These are phyloP conservation scores for Anthrax anthrax DNA, from an alignment of 2,888 invertebrate species.

Conservation along the genomic window DNA sequence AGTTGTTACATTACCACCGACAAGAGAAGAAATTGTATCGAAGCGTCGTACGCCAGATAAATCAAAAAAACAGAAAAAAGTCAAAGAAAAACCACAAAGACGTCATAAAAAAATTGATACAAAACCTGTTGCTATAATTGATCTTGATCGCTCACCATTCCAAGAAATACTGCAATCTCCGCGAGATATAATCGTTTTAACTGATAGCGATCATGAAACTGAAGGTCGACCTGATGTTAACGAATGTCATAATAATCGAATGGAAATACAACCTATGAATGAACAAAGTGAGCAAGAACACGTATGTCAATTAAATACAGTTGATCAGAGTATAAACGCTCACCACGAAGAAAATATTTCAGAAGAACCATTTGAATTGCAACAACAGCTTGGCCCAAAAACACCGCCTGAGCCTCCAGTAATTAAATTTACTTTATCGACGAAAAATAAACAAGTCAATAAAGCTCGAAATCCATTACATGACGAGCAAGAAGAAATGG, in stretches of 20 bases:
- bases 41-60: conserved; percentile 15
- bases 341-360: conserved; percentile 13
- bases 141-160: conserved; percentile 72
- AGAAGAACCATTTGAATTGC: conserved; percentile 12
- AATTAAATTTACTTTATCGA: conserved; percentile 44
- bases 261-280: conserved; percentile 8
- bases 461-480: conserved; percentile 46
- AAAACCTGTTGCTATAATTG: conserved; percentile 70
- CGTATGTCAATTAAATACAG: conserved; percentile 2
- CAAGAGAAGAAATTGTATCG: conserved; percentile 27
- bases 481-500: conserved; percentile 40
- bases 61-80: conserved; percentile 21
- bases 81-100: conserved; percentile 19
- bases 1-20: conserved; percentile 29
- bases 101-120: conserved; percentile 40
- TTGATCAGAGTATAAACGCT: conserved; percentile 1
- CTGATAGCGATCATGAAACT: conserved; percentile 55
- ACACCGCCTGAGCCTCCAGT: conserved; percentile 57
- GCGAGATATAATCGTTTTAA: conserved; percentile 65
- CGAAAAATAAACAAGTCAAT: conserved; percentile 36
- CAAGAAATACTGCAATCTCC: conserved; percentile 69
- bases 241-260: neutral
- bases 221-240: neutral
- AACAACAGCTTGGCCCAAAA: conserved; percentile 47
- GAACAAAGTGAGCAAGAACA: neutral